Evolutionary conservation across 2,113 vertebrate genomes (phyloP), one percentile per base, ranked within the genome.

Genomic region (Myotis yumanensis): DNA sequence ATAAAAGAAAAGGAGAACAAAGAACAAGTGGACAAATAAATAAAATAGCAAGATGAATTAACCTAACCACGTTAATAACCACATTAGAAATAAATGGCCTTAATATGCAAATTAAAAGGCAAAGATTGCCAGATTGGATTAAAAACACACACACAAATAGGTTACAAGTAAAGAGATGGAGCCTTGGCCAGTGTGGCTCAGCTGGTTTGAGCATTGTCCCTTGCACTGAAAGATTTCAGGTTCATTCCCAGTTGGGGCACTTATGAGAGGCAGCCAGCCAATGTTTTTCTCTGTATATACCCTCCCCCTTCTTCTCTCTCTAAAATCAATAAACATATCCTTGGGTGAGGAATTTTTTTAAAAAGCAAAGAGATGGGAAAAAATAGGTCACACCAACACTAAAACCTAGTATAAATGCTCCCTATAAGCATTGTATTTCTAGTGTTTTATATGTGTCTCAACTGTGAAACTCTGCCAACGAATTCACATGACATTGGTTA

Each of bases 21-120:
- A 91, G 14, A 68, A 46, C 16, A 81, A 7, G 37, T 51, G 23
- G 28, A 69, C 28, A 94, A 81, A 46, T 48, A 57, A 83, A 66
- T 85, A 86, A 87, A 83, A 82, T 0, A 73, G 52, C 22, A 95
- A 46, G n/a, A 52, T 48, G 20, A 94, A 83, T 15, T 76, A 59
- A 57, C 16, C 20, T 89, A 76, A 64, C 43, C 14, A 69, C 4
- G 32, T 32, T 20, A 43, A 73, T 28, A 84, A 71, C 54, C 48
- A 84, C 23, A 93, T 80, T 80, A 95, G 90, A 89, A 91, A 72
- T 84, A 95, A 96, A 83, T 82, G 72, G 48, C 66, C 32, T 92
- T 95, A 75, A 93, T 16, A 86, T 1, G 28, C 35, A 14, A 69
- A 90, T 72, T 89, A 84, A 95, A 91, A 93, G 28, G 46, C 32